phyloP scores from a whole-genome alignment of 1,140 invertebrate genomes.

The Procambarus clarkii region DNA sequence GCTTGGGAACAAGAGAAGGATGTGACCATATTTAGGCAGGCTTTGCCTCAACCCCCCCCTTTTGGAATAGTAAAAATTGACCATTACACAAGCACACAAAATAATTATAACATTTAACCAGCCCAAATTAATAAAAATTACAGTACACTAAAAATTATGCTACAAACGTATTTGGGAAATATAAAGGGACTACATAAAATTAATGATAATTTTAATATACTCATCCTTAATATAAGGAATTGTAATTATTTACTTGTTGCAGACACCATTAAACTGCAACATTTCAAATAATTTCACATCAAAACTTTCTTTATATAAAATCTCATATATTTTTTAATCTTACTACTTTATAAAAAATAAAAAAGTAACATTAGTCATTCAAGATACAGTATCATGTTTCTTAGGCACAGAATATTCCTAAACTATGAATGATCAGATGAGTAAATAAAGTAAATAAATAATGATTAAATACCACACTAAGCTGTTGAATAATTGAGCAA shows the following conservation, averaged over 20 bases:
- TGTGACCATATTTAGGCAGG: too few relatives aligned
- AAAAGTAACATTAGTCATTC: background rate
- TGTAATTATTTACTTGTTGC: background rate
- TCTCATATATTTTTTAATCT: background rate
- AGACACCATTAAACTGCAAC: background rate
- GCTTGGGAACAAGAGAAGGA: too few relatives aligned
- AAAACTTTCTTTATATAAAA: too few relatives aligned
- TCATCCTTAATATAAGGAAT: background rate
- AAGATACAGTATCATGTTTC: background rate
- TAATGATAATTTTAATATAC: background rate
- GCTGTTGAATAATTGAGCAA: background rate
- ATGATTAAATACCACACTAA: background rate
- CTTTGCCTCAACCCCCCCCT: too few relatives aligned
- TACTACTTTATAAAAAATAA: background rate
- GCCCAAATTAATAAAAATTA: too few relatives aligned
- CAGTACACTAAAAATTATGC: too few relatives aligned
- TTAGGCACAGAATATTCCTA: background rate
- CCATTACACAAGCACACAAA: too few relatives aligned
- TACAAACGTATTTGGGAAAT: too few relatives aligned
- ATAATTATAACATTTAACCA: too few relatives aligned
- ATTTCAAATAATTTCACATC: background rate
- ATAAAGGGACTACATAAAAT: too few relatives aligned
- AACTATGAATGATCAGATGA: background rate
- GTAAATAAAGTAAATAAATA: background rate
- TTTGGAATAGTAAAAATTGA: too few relatives aligned